Base-by-base conservation (phyloP, 2,888 invertebrate genomes). In the Phengaris arion region DNA sequence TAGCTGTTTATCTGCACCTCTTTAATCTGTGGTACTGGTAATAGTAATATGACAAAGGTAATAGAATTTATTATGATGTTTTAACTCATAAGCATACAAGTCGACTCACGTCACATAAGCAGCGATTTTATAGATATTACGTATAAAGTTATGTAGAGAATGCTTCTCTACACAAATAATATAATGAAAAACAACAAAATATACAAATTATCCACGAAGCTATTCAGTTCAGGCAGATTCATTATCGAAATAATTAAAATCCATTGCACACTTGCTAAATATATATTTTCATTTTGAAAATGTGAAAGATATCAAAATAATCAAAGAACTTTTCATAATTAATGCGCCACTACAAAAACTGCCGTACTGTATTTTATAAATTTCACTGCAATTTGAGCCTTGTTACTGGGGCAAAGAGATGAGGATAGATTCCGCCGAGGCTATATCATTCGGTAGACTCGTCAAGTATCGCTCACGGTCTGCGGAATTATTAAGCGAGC, bases 271-370 rank as follows among this genome's bases (percentile, higher is more conserved):
- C 74, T 51, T 57, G 72, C 22, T 70, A 51, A 70, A 54, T 68
- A 51, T 35, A 48, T 35, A 35, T 35, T 35, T 51, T 70, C 57
- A 69, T 75, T 75, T 70, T 9, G 46, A 46, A 7, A 13, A 45
- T 22, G 68, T 70, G 6, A 75, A 75, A 75, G 57, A 75, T 70
- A 72, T 72, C 52, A 75, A 75, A 69, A 70, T 75, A 75, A 75
- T 70, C 70, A 75, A 75, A 75, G 75, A 75, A 70, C 57, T 70
- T 57, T 46, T 51, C 52, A 75, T 70, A 75, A 75, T 75, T 75
- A 57, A 46, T 48, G 48, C 48, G 22, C 15, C 75, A 57, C 69
- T 70, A 75, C 48, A 75, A 57, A 75, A 70, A 45, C 22, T 57
- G 46, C 46, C 51, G 70, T 15, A 55, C 55, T 75, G 70, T 74